Evolutionary conservation across 2,113 vertebrate genomes (phyloP), one percentile per base, ranked within the genome.

Genomic region (Redunca redunca): DNA sequence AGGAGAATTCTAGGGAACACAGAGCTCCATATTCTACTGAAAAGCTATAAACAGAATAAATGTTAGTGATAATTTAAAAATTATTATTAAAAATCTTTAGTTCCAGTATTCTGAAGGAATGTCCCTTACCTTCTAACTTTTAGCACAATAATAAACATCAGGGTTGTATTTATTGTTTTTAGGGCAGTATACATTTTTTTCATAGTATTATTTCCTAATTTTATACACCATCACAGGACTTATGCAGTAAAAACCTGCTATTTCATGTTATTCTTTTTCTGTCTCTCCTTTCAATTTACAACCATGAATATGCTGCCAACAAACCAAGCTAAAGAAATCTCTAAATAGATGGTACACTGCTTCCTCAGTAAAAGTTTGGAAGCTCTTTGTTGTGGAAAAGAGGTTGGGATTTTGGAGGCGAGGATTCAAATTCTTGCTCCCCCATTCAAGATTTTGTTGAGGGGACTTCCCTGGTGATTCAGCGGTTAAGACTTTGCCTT

Each of bases 71-170:
- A n/a, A 50, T 95, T 78, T 96, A 67, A 81, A 62, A 78, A 80
- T 80, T 15, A 92, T 90, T 93, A 14, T 88, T n/a, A 53, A 87
- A 87, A 82, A 77, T 77, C 9, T 53, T 85, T 71, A 52, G 86
- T 88, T 90, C 88, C 46, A 83, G n/a, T 78, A 90, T 95, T 96
- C 28, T 62, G 62, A 93, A 91, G 25, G 83, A 53, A 80, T 71
- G 74, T 40, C 43, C 33, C 10, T 91, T 94, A 28, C 57, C 80
- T 77, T 53, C 90, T 67, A 67, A 60, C 17, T 85, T 85, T 91
- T 57, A 90, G 62, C 48, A 88, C 55, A 88, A 83, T 71, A 55
- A 71, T 33, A 74, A 93, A 92, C 23, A 80, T 77, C 16, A 28
- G 25, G 62, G 33, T 43, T 95, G 36, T 52, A 85, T 23, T 21